phyloP scores from a whole-genome alignment of 2,888 invertebrate species.

The Hirtodrosophila trivittata region DNA sequence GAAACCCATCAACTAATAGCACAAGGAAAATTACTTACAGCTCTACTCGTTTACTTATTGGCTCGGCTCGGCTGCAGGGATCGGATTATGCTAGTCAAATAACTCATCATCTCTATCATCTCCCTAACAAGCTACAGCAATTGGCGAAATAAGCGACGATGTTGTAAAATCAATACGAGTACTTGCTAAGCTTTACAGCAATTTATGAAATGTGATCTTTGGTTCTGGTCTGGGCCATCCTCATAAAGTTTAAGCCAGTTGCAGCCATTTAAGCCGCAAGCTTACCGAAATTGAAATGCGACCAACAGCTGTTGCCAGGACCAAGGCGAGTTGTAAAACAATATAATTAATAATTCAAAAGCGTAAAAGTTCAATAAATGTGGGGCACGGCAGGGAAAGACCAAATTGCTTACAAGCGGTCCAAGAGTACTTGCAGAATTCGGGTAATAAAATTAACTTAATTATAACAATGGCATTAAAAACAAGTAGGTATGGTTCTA shows the following conservation, averaged over 20 bases:
- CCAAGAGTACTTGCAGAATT: slow-evolving; percentile 63
- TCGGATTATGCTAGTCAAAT: background rate
- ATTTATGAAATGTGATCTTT: slow-evolving; percentile 20
- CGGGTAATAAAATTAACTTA: slow-evolving; percentile 68
- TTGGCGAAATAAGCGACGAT: no score
- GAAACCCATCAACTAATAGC: slow-evolving; percentile 3
- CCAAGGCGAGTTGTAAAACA: slow-evolving; percentile 51
- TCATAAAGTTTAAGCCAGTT: slow-evolving; percentile 10
- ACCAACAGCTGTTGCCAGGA: slow-evolving; percentile 33
- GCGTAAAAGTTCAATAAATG: slow-evolving; percentile 71
- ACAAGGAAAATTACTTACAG: slow-evolving; percentile 1
- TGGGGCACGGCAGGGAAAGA: slow-evolving; percentile 15
- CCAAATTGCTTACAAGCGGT: slow-evolving; percentile 19
- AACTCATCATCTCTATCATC: background rate
- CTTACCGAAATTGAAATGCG: slow-evolving; percentile 35
- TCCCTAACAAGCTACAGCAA: background rate
- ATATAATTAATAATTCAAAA: slow-evolving; percentile 66
- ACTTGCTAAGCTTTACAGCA: slow-evolving; percentile 3
- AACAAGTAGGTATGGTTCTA: background rate
- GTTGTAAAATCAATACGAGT: background rate
- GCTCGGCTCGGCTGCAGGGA: background rate
- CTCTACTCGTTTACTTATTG: background rate
- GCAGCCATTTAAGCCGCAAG: slow-evolving; percentile 20
- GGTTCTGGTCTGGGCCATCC: background rate
- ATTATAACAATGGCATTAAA: slow-evolving; percentile 61